These are phyloP conservation scores for Sternotherus odoratus DNA, from an alignment of 2,797 vertebrate species.

Conservation along the genomic window DNA sequence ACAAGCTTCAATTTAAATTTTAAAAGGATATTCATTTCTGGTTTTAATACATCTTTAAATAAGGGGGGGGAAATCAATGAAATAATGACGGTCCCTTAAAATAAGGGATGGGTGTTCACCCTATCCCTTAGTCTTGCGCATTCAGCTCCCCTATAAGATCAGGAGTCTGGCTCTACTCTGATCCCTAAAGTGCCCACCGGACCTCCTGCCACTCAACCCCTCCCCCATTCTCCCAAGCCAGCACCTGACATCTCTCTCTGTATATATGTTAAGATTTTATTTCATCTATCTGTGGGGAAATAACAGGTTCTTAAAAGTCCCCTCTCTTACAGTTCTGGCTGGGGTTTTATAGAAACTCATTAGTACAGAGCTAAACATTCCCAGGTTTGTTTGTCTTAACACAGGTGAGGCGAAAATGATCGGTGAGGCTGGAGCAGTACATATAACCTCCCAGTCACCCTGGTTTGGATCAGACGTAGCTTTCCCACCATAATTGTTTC, in stretches of 20 bases:
- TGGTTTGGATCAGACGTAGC: neutral
- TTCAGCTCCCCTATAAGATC: neutral
- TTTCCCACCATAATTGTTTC: conserved; percentile 32
- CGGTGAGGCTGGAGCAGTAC: fast-evolving
- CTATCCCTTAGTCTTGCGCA: neutral
- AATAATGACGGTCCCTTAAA: neutral
- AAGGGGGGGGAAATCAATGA: neutral
- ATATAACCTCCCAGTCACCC: conserved; percentile 4
- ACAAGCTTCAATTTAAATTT: neutral
- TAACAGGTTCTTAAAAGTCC: conserved; percentile 16
- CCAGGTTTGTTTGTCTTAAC: neutral
- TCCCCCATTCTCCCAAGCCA: neutral
- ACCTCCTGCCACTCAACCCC: neutral
- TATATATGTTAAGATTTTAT: neutral
- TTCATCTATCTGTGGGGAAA: too few relatives aligned
- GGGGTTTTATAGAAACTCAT: neutral
- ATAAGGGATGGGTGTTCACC: neutral
- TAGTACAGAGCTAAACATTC: neutral
- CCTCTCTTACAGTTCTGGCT: neutral
- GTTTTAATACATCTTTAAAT: neutral
- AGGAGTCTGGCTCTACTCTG: neutral
- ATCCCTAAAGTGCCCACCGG: neutral
- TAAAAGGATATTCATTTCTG: neutral
- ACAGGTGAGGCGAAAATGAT: neutral
- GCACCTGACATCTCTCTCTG: conserved; percentile 24